Conservation (phyloP, 2,888 invertebrate species). For the Tipula helvola region DNA sequence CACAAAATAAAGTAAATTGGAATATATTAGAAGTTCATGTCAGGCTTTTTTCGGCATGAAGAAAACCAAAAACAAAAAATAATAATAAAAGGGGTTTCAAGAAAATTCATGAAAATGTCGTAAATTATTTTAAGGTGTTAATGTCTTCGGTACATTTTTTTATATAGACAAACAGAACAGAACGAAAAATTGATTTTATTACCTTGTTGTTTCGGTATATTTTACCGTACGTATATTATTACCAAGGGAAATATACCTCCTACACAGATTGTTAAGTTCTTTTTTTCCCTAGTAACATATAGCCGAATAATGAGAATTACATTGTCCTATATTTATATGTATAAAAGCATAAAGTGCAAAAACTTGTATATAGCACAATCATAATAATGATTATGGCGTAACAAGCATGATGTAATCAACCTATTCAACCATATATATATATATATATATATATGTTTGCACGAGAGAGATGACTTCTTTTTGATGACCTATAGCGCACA, state of each 20-base stretch:
- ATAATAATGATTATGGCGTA: not conserved
- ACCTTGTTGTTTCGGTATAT: not conserved
- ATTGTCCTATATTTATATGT: not conserved
- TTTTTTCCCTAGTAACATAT: not conserved
- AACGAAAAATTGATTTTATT: not conserved
- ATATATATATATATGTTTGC: too few species aligned
- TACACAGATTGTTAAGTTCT: not conserved
- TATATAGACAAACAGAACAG: not conserved
- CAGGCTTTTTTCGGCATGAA: not conserved
- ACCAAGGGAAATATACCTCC: not conserved
- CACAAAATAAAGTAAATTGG: not conserved
- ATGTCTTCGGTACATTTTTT: not conserved
- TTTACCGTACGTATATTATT: not conserved
- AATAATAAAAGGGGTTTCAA: not conserved
- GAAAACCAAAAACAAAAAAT: not conserved
- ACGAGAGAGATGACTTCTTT: not conserved
- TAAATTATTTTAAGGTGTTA: slow-evolving; percentile 4
- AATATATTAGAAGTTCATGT: slow-evolving; percentile 4
- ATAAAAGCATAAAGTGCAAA: not conserved
- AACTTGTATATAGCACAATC: not conserved
- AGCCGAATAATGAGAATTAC: not conserved
- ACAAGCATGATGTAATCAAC: not conserved
- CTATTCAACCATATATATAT: too few species aligned
- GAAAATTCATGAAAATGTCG: not conserved
- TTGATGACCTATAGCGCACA: not conserved